phyloP scores from a whole-genome alignment of 2,113 vertebrate genomes.

The Malaclemys terrapin region DNA sequence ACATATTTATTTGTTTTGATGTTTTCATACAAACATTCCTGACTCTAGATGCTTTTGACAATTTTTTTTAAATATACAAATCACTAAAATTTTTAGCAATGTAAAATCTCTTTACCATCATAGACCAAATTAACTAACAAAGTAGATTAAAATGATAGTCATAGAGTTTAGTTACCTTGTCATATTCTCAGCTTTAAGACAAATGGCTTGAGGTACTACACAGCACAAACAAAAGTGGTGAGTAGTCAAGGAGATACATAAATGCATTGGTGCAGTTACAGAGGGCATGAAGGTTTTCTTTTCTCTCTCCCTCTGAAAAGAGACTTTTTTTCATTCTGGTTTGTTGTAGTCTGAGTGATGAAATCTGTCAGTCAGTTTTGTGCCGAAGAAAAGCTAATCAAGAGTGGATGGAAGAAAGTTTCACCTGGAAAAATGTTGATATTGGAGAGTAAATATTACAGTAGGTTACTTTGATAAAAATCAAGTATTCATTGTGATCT shows the following conservation, averaged over 20 bases:
- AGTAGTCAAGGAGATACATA: neutral
- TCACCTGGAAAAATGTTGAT: neutral
- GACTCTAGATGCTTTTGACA: neutral
- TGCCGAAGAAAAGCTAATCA: neutral
- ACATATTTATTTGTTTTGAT: neutral
- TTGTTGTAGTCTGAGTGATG: neutral
- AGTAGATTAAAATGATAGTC: neutral
- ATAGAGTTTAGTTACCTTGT: neutral
- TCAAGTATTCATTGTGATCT: neutral
- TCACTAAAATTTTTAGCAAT: neutral
- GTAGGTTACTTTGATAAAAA: neutral
- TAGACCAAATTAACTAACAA: neutral
- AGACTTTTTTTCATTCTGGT: neutral
- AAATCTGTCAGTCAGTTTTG: neutral
- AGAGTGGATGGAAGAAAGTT: neutral
- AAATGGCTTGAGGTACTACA: neutral
- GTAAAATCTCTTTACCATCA: neutral
- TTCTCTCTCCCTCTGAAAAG: neutral
- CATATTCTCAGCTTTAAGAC: neutral
- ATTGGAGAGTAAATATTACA: neutral
- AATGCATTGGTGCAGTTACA: neutral
- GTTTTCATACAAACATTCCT: neutral
- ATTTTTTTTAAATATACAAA: neutral
- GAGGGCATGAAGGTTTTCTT: neutral
- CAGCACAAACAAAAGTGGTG: neutral